Percentiles rank a stretch among this genome's conserved stretches.
Evolutionary conservation across 2,888 invertebrate genomes (phyloP).

Genomic region (Polydrusus tereticollis): DNA sequence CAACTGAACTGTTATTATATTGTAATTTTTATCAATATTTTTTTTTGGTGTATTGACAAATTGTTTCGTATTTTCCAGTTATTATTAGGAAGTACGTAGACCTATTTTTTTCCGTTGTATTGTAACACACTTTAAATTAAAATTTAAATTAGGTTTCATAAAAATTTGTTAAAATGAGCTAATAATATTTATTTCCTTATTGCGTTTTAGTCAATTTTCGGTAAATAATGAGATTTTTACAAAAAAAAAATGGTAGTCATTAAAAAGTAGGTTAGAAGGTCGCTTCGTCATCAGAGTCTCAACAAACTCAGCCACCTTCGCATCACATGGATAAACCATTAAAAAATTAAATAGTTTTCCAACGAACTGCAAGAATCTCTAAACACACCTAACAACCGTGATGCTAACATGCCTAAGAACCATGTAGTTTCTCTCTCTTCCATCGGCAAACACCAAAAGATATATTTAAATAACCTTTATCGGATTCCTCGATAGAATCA

Average conservation of each 20-base stretch:
- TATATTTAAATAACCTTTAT: conserved; percentile 44
- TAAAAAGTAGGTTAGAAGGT: background rate
- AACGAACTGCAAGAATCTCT: no score
- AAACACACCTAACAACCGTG: no score
- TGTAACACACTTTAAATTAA: conserved; percentile 28
- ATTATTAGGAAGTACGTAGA: conserved; percentile 24
- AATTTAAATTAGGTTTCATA: conserved; percentile 18
- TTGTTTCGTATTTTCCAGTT: background rate
- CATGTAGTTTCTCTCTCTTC: background rate
- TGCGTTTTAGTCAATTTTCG: background rate
- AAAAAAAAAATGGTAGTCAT: background rate
- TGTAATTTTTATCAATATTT: no score
- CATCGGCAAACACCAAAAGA: conserved; percentile 40
- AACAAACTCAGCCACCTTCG: no score
- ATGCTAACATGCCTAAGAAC: no score
- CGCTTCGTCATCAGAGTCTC: no score
- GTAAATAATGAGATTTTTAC: conserved; percentile 5
- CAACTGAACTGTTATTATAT: no score
- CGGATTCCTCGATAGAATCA: conserved; percentile 37
- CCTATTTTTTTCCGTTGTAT: conserved; percentile 19
- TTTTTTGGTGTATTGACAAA: background rate
- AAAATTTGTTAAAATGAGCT: conserved; percentile 24
- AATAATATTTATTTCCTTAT: background rate
- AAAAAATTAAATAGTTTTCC: no score
- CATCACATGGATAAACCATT: no score